A percentile compares a stretch with the other conserved stretches of the same genome.
These are phyloP conservation scores for Eremobia ochroleuca DNA, from an alignment of 2,888 invertebrate genomes.

Conservation along the genomic window DNA sequence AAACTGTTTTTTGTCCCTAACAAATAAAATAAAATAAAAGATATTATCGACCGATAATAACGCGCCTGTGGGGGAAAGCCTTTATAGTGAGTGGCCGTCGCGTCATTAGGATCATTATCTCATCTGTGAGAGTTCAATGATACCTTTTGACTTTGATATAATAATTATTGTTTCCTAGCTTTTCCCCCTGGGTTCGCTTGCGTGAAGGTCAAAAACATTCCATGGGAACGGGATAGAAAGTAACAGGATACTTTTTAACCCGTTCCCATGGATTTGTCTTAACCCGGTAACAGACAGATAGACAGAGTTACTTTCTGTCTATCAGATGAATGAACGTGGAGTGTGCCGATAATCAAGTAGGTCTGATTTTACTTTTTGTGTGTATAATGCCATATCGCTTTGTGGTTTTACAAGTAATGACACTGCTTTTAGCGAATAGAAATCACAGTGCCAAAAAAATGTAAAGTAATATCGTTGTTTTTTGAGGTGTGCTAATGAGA, in stretches of 20 bases:
- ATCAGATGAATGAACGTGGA: no score
- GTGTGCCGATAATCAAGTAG: not conserved
- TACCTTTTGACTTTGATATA: slow-evolving; percentile 16
- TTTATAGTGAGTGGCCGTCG: not conserved
- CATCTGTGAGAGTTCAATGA: slow-evolving; percentile 36
- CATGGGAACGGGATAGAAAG: no score
- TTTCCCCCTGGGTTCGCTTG: not conserved
- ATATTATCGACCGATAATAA: no score
- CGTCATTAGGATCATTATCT: slow-evolving; percentile 19
- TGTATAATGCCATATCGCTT: not conserved
- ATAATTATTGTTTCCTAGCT: not conserved
- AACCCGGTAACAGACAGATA: no score
- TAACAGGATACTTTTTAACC: no score
- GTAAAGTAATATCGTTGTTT: not conserved
- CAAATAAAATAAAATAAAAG: no score
- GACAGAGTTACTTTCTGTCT: no score
- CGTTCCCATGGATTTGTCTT: no score
- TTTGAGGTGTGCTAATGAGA: not conserved
- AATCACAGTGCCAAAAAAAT: not conserved
- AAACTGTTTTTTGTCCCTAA: no score
- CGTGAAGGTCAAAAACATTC: no score
- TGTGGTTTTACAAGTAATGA: not conserved
- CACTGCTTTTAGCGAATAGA: no score
- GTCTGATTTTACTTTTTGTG: not conserved
- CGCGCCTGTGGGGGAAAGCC: no score